These are phyloP conservation scores for Phataginus tricuspis DNA, from an alignment of 2,797 vertebrate genomes.

Conservation along the genomic window DNA sequence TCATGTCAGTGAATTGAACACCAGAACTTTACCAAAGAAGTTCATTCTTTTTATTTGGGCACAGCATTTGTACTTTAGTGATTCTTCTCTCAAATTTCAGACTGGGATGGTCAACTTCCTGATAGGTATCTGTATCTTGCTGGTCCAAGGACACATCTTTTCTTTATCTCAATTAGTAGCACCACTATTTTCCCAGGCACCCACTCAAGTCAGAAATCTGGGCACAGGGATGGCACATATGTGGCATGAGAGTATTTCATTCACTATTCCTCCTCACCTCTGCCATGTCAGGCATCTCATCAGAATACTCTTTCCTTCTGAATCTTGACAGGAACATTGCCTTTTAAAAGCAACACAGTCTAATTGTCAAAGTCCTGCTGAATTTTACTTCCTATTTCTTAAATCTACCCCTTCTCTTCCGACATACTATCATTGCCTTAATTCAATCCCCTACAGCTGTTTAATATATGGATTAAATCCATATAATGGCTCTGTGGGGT, in stretches of 20 bases:
- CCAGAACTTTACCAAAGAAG: background rate
- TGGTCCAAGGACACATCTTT: background rate
- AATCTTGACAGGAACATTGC: background rate
- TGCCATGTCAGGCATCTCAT: background rate
- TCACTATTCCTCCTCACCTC: background rate
- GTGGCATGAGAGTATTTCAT: background rate
- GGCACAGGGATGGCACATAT: background rate
- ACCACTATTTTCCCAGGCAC: background rate
- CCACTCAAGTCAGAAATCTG: background rate
- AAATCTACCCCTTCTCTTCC: background rate
- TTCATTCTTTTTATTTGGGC: background rate
- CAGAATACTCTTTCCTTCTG: background rate
- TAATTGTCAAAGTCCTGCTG: background rate
- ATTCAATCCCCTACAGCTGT: background rate
- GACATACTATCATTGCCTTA: background rate
- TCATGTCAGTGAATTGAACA: background rate
- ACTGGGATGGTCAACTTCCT: background rate
- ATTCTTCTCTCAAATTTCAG: constrained; percentile 10
- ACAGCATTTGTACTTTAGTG: background rate
- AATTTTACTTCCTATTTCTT: constrained; percentile 39
- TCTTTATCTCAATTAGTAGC: background rate
- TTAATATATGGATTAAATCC: constrained; percentile 26
- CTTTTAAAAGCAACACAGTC: background rate
- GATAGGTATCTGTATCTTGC: background rate
- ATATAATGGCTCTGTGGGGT: background rate